A percentile compares a stretch with the other conserved stretches of the same genome.
Evolutionary conservation across 2,113 vertebrate genomes (phyloP).

Genomic region (rat (Rattus norvegicus)): DNA sequence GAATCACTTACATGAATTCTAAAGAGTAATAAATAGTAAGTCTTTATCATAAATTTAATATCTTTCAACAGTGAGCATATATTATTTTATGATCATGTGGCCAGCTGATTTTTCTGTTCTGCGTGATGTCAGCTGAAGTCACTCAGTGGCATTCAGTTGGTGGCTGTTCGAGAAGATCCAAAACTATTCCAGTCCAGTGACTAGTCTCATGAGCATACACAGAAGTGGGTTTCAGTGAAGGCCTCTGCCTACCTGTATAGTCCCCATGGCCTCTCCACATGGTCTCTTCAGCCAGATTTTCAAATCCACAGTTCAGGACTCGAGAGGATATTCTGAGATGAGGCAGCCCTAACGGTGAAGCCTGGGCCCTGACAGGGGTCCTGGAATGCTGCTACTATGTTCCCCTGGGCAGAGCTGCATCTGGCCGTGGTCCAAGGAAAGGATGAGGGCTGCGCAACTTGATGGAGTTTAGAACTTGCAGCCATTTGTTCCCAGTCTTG

Average conservation of each 20-base stretch:
- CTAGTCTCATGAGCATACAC: neutral
- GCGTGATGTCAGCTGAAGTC: neutral
- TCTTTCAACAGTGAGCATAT: slow-evolving; percentile 18
- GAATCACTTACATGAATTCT: neutral
- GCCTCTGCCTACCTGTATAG: neutral
- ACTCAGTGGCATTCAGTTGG: neutral
- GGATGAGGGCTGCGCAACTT: neutral
- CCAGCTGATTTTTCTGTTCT: neutral
- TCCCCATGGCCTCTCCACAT: neutral
- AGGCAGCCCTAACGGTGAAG: neutral
- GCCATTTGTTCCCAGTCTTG: neutral
- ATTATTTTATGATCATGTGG: slow-evolving; percentile 8
- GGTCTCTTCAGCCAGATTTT: slow-evolving; percentile 25
- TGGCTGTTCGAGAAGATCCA: slow-evolving; percentile 31
- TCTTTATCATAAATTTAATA: neutral
- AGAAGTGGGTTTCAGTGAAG: neutral
- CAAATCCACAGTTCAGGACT: neutral
- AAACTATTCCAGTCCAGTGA: slow-evolving; percentile 7
- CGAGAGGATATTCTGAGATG: neutral
- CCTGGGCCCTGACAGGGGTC: neutral
- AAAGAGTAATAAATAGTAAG: neutral
- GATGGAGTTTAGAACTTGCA: neutral
- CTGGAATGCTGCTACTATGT: neutral
- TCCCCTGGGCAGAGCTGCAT: neutral
- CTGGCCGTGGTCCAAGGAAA: neutral